A percentile compares a stretch with the other conserved stretches of the same genome.
phyloP scores from a whole-genome alignment of 2,797 vertebrate genomes.

The Helicolenus hilgendorfi region DNA sequence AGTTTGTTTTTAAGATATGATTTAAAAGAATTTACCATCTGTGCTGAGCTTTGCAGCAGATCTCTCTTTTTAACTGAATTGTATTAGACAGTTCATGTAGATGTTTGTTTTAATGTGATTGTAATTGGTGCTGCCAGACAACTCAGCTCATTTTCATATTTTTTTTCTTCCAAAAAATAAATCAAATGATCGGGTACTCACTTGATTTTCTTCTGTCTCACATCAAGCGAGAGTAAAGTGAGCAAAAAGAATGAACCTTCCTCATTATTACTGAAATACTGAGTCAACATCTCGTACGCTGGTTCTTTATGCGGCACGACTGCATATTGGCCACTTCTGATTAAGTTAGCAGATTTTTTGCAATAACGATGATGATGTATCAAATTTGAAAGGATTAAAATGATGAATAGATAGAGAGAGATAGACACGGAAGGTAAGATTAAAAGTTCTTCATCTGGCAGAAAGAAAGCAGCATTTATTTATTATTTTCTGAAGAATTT shows the following conservation, averaged over 20 bases:
- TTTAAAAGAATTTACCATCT: not conserved
- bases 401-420: not conserved
- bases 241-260: not conserved
- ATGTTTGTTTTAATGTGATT: not conserved
- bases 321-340: not conserved
- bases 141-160: not conserved
- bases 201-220: not conserved
- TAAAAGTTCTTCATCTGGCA: not conserved
- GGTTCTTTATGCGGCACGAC: not conserved
- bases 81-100: not conserved
- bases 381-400: not conserved
- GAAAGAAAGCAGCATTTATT: not conserved
- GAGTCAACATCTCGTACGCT: not conserved
- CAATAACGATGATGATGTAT: not conserved
- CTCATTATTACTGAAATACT: not conserved
- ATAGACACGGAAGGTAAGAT: not conserved
- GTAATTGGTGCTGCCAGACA: not conserved
- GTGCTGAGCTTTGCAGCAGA: not conserved
- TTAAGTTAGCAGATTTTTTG: not conserved
- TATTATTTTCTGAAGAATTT: too few relatives aligned
- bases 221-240: not conserved
- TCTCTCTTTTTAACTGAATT: not conserved
- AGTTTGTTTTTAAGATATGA: not conserved
- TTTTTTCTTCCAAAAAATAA: not conserved
- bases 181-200: not conserved